Base-by-base conservation (phyloP, 2,113 vertebrate genomes). In the Lepus americanus region DNA sequence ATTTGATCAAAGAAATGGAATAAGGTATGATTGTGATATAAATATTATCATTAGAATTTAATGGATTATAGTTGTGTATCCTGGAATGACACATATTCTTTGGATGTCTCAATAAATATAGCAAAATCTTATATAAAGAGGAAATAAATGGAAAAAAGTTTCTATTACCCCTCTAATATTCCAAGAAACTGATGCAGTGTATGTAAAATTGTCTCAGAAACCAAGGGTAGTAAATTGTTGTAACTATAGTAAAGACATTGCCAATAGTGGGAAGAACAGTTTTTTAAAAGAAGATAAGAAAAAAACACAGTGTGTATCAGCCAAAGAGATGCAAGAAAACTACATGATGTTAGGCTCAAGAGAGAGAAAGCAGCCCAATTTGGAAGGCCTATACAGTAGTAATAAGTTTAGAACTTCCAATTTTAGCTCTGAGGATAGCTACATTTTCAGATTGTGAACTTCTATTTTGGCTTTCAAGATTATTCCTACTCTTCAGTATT, bases 1-100 rank as follows among this genome's bases (percentile, higher is more conserved):
- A 89, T 99, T 99, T 98, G 99, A 99, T 98, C 99, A 99, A 98
- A 99, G 99, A 95, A 99, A 99, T 93, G 99, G 99, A 97, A 99
- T 99, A 98, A 98, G 99, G 99, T 99, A 98, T 99, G 97, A 90
- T 80, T 27, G n/a, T 82, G 20, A 20, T 59, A 17, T 76, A 36
- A 25, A 9, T 85, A 29, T 27, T 51, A 23, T 51, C 86, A 36
- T n/a, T 89, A 76, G 19, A 77, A 5, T 87, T 77, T 69, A 95
- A 55, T 90, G 76, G 16, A 81, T 14, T 25, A 80, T 2, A 63
- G 0, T 23, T 94, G 23, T 89, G 8, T 10, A 66, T 44, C 14
- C 5, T 64, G 36, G 20, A 92, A 49, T 64, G 23, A 44, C 6
- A 13, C 7, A 39, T 51, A 0, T 53, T 74, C 1, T 36, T 2